Base-by-base conservation (phyloP, 2,113 vertebrate species). In the Propithecus coquereli region DNA sequence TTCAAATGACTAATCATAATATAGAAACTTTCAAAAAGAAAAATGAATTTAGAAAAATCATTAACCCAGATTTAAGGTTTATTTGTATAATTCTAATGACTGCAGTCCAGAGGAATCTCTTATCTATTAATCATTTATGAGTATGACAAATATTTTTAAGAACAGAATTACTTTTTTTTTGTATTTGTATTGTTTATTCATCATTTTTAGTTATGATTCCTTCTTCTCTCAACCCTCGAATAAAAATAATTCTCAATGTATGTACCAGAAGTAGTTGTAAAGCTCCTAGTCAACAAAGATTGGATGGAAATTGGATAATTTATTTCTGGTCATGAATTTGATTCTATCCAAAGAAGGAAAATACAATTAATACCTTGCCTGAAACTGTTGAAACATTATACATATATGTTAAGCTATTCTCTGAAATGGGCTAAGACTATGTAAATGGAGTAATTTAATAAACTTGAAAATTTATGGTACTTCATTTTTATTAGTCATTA, bases 401-500 rank as follows among this genome's bases (percentile, higher is more conserved):
- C 0, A 6, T 40, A 16, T 43, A 16, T 79, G 23, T 79, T 85
- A 94, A 92, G 34, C 30, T 57, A 25, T 73, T 85, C 16, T 83
- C 14, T 40, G 63, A 74, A 95, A 79, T 50, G 13, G 22, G 45
- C 43, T 66, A 34, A 65, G 68, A 43, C 45, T 52, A 43, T 37
- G 3, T 71, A 66, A 77, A 50, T 92, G n/a, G n/a, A 59, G 47
- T 6, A 52, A 92, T 94, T 45, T 82, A 18, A 92, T 71, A 94
- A 70, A 54, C 66, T 91, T 43, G 8, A 90, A 76, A 84, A 65
- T 54, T 84, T 34, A 70, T 65, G 11, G 13, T 30, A 84, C 30
- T 94, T 84, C 30, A 57, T 65, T 87, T 93, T 61, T 76, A 18
- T 59, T 94, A 85, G 34, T 83, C n/a, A 54, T 90, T 94, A 94